Evolutionary conservation across 2,888 invertebrate genomes (phyloP).

Genomic region (Trichopoda pennipes): DNA sequence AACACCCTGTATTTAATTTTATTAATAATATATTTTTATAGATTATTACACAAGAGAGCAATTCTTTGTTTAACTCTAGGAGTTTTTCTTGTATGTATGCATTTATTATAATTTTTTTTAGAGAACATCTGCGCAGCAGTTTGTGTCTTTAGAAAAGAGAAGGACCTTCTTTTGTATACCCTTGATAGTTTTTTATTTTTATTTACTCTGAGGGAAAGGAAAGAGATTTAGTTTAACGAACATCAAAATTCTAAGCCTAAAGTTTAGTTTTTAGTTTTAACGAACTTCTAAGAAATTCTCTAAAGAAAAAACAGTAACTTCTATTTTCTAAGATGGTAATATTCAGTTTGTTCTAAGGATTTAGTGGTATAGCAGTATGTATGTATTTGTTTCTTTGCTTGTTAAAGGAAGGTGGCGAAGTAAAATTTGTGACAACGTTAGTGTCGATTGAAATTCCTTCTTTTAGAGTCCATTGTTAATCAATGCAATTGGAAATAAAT

Average conservation of each 20-base stretch:
- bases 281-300: conserved; percentile 68
- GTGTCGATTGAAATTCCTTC: not conserved
- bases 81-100: conserved; percentile 42
- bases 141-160: conserved; percentile 53
- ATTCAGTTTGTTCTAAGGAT: conserved; percentile 46
- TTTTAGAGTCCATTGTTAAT: conserved; percentile 17
- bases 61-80: conserved; percentile 58
- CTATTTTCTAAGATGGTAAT: conserved; percentile 58
- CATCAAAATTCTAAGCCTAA: conserved; percentile 68
- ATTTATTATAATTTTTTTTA: not conserved
- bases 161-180: conserved; percentile 57
- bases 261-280: conserved; percentile 61
- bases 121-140: conserved; percentile 65
- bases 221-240: conserved; percentile 67
- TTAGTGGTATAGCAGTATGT: conserved; percentile 36
- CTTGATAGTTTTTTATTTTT: conserved; percentile 32
- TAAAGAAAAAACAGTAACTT: conserved; percentile 66
- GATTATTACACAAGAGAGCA: conserved; percentile 62
- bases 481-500: conserved; percentile 33
- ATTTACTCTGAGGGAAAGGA: conserved; percentile 34
- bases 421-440: conserved; percentile 25
- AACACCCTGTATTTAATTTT: conserved; percentile 67
- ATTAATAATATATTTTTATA: conserved; percentile 52
- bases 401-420: conserved; percentile 16
- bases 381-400: not conserved